phyloP scores from a whole-genome alignment of 2,113 vertebrate genomes.

The Myotis yumanensis region DNA sequence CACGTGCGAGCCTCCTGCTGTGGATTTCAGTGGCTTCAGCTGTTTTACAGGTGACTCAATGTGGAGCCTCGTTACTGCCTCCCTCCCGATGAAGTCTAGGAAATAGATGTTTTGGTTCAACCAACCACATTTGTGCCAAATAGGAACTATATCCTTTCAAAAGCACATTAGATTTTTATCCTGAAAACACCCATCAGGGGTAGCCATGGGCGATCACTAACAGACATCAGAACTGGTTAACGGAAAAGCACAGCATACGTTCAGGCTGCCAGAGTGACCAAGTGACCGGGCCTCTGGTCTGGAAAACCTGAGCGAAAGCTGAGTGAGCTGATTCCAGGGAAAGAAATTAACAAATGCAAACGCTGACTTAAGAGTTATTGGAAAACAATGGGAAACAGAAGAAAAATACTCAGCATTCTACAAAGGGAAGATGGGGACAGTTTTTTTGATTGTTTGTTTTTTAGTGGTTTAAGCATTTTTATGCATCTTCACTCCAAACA shows the following conservation, averaged over 20 bases:
- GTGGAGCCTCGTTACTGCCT: conserved; percentile 42
- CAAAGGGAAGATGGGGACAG: neutral
- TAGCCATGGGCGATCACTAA: neutral
- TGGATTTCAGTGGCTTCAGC: conserved; percentile 35
- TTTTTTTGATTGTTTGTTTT: neutral
- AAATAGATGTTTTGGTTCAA: neutral
- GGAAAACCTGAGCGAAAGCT: neutral
- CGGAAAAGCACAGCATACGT: neutral
- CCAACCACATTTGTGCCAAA: neutral
- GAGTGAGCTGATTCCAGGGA: neutral
- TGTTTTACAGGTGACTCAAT: neutral
- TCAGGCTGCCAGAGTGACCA: neutral
- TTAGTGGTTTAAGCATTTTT: neutral
- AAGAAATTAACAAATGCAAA: conserved; percentile 57
- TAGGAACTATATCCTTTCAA: neutral
- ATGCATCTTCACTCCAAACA: neutral
- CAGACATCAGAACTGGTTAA: neutral
- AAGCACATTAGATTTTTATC: neutral
- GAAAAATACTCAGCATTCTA: neutral
- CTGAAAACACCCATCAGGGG: neutral
- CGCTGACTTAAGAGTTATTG: neutral
- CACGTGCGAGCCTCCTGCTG: conserved; percentile 1
- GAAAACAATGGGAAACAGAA: neutral
- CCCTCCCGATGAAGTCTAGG: neutral
- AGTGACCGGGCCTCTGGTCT: neutral